A percentile compares a stretch with the other conserved stretches of the same genome.
Evolutionary conservation across 2,797 vertebrate genomes (phyloP).

Genomic region (Urocyon cinereoargenteus): DNA sequence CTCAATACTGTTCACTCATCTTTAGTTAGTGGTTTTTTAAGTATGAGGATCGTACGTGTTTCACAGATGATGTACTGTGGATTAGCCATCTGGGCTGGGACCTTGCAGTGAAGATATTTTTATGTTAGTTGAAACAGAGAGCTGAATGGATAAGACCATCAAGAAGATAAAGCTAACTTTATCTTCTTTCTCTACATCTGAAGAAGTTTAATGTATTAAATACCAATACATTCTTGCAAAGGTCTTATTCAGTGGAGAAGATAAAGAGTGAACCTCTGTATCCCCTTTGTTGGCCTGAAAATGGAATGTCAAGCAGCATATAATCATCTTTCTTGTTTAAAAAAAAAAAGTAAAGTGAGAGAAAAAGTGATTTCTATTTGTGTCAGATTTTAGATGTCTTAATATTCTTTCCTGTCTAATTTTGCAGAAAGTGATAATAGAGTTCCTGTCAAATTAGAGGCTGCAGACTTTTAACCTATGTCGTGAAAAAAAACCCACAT

Average conservation of each 20-base stretch:
- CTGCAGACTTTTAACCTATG: conserved; percentile 87
- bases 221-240: conserved; percentile 74
- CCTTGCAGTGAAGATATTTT: not conserved
- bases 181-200: conserved; percentile 81
- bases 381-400: conserved; percentile 89
- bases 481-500: conserved; percentile 60
- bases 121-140: conserved; percentile 66
- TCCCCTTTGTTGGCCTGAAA: conserved; percentile 86
- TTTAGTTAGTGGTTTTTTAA: conserved; percentile 41
- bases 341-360: conserved; percentile 82
- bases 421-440: conserved; percentile 87
- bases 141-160: conserved; percentile 78
- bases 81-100: not conserved
- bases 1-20: not conserved
- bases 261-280: conserved; percentile 79
- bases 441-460: conserved; percentile 88
- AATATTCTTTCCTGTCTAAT: conserved; percentile 88
- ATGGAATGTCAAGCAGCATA: conserved; percentile 86
- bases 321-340: conserved; percentile 85
- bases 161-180: conserved; percentile 85
- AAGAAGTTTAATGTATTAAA: conserved; percentile 81
- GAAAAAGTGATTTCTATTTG: conserved; percentile 87
- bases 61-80: not conserved
- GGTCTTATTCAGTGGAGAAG: conserved; percentile 83
- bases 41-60: not conserved